These are phyloP conservation scores for Anaspis maculata DNA, from an alignment of 2,888 invertebrate species.

Conservation along the genomic window DNA sequence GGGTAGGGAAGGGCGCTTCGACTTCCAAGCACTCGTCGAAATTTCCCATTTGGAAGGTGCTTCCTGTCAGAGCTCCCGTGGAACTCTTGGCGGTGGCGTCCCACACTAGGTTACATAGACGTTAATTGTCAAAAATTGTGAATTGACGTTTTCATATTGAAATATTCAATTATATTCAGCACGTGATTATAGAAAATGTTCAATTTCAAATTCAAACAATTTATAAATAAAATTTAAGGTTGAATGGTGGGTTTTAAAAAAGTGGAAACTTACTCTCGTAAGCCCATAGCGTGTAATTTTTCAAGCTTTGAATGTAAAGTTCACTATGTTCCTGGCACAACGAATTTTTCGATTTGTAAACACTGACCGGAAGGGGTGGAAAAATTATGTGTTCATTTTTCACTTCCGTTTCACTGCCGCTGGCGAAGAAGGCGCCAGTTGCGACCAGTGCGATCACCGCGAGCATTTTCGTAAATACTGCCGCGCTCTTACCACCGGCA, in stretches of 20 bases:
- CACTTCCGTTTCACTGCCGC: too few species aligned
- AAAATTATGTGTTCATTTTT: too few species aligned
- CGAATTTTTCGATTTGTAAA: slow-evolving; percentile 21
- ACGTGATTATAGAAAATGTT: neutral
- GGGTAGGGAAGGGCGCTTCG: slow-evolving; percentile 36
- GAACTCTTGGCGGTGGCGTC: slow-evolving; percentile 53
- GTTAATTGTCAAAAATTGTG: neutral
- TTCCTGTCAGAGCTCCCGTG: slow-evolving; percentile 49
- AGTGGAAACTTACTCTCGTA: slow-evolving; percentile 46
- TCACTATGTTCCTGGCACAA: slow-evolving; percentile 27
- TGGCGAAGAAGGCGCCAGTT: too few species aligned
- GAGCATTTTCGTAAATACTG: too few species aligned
- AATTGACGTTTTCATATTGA: too few species aligned
- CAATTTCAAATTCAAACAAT: neutral
- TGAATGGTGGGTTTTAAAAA: too few species aligned
- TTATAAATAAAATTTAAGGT: neutral
- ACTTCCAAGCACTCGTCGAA: slow-evolving; percentile 50
- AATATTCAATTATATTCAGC: too few species aligned
- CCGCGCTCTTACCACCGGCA: too few species aligned
- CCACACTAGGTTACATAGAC: slow-evolving; percentile 45
- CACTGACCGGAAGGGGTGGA: slow-evolving; percentile 27
- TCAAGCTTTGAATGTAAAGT: slow-evolving; percentile 30
- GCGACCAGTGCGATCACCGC: too few species aligned
- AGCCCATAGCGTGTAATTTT: slow-evolving; percentile 50
- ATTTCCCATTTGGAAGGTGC: slow-evolving; percentile 51